Conservation (phyloP, 2,113 vertebrate genomes). For the Macrotus californicus region DNA sequence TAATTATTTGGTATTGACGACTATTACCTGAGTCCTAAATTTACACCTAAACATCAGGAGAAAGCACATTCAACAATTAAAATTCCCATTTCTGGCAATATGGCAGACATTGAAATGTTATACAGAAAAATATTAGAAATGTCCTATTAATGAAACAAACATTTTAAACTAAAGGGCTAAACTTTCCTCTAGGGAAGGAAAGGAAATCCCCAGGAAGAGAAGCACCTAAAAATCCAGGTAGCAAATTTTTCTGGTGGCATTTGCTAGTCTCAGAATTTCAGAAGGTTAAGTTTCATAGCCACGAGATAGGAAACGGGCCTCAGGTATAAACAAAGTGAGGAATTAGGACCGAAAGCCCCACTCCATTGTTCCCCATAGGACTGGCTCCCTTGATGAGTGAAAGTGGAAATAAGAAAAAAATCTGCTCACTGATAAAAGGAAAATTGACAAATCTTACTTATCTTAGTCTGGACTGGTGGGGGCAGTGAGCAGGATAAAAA, state of each 20-base stretch:
- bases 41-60: background rate
- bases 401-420: background rate
- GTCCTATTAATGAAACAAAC: background rate
- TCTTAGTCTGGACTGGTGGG: background rate
- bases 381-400: background rate
- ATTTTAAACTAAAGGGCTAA: background rate
- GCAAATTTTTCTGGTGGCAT: background rate
- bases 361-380: background rate
- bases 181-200: background rate
- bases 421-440: background rate
- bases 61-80: background rate
- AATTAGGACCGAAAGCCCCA: background rate
- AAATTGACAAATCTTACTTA: background rate
- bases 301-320: background rate
- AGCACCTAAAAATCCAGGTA: background rate
- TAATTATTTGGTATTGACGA: background rate
- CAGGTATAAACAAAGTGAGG: background rate
- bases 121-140: slow-evolving; percentile 5
- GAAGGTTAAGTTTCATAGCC: background rate
- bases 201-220: background rate
- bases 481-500: background rate
- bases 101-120: background rate
- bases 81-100: background rate
- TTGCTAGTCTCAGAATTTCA: background rate
- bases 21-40: background rate